phyloP scores from a whole-genome alignment of 2,888 invertebrate genomes.

The Drosophila imparisetae region DNA sequence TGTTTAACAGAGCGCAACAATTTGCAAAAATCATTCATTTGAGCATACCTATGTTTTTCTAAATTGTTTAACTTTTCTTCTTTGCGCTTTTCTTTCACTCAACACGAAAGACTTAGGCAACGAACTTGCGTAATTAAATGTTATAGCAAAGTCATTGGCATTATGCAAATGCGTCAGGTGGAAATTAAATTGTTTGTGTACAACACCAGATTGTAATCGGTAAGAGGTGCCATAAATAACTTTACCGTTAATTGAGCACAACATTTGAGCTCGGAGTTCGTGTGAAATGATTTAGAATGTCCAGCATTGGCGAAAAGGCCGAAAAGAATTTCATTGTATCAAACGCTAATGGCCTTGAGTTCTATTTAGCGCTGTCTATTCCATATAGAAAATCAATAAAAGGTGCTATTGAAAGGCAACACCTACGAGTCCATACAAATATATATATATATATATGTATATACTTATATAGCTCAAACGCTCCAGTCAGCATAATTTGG shows the following conservation, averaged over 20 bases:
- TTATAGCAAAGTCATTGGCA: conserved; percentile 65
- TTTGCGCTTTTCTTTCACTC: conserved; percentile 15
- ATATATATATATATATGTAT: not conserved
- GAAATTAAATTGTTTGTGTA: conserved; percentile 64
- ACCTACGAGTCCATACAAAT: conserved; percentile 48
- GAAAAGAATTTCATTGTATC: conserved; percentile 47
- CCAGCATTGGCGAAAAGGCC: conserved; percentile 24
- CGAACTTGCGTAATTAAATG: conserved; percentile 65
- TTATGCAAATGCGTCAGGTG: conserved; percentile 63
- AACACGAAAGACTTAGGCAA: conserved; percentile 62
- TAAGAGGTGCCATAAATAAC: conserved; percentile 36
- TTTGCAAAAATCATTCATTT: conserved; percentile 44
- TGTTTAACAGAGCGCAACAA: conserved; percentile 72
- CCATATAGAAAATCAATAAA: conserved; percentile 34
- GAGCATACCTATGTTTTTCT: conserved; percentile 21
- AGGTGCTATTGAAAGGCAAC: conserved; percentile 42
- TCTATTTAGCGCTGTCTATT: conserved; percentile 31
- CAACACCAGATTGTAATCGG: conserved; percentile 60
- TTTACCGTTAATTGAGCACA: conserved; percentile 71
- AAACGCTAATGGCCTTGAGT: conserved; percentile 64
- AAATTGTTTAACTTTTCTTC: conserved; percentile 27
- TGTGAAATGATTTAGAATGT: conserved; percentile 47
- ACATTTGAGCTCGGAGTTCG: conserved; percentile 10
- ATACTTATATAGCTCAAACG: conserved; percentile 2
- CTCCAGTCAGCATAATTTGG: conserved; percentile 40